Evolutionary conservation across 2,797 vertebrate species (phyloP), one percentile per base, ranked within the genome.

Genomic region (Pterois miles): DNA sequence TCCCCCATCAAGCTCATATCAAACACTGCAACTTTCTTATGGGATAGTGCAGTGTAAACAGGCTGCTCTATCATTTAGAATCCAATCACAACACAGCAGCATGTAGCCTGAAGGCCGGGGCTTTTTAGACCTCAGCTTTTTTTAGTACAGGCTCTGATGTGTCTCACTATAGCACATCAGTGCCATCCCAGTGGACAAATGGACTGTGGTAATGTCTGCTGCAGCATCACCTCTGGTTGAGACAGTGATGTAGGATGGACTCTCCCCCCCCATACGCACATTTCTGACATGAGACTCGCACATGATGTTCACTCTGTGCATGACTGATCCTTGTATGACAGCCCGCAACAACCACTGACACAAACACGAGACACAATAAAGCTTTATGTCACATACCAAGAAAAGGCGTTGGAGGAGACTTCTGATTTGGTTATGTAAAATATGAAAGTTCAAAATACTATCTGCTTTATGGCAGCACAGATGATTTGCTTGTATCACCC

Each of bases 171-270:
- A 64, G 73, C 80, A 64, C 80, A 91, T 92, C 89, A 92, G 87
- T 92, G 73, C 86, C 88, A 68, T 63, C 69, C 81, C 89, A 90
- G 66, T 91, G 82, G 76, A 90, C 83, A 91, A 91, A 93, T 92
- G 86, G 84, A 84, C 83, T 59, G 52, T 22, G 23, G 38, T 57
- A 79, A 77, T 18, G 66, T 89, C 85, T 91, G 84, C 82, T 59
- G 63, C 31, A 31, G 69, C 72, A 25, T 82, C 69, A 88, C 59
- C 79, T 67, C 76, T 70, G 65, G 25, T 38, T 31, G 63, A 71
- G 68, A 78, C 50, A 56, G 34, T 40, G 66, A 84, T 67, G 59
- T 57, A 63, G 52, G 27, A 48, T 34, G 74, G 25, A 46, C 54
- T 2, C 52, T 60, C 63, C 48, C 33, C 65, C 72, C 60, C 67